Base-by-base conservation (phyloP, 2,888 invertebrate genomes). In the Parascotia fuliginaria region DNA sequence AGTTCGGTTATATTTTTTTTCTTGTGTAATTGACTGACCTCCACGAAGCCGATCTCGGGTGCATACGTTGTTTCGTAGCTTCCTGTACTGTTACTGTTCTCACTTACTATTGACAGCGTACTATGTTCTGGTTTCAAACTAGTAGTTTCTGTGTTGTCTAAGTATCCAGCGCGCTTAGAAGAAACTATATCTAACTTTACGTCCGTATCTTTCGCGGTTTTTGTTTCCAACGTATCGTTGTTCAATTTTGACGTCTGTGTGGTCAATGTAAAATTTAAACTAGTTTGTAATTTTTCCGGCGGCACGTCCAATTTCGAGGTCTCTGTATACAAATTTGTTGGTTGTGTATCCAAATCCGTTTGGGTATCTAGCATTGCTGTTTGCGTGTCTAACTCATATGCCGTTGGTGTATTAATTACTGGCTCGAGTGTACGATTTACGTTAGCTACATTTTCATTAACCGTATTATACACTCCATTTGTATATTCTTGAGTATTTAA, bases 151-250 rank as follows among this genome's bases (percentile, higher is more conserved):
- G 83, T 81, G 38, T 79, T 79, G 59, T 89, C 80, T 57, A 86
- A 61, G 56, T 77, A 89, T 3, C 89, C 89, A 29, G 81, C 89
- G 56, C 88, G 73, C 66, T 75, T 85, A 5, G 87, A 81, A 37
- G 79, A 75, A 11, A 87, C 71, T 9, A 75, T 71, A 12, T 76
- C 81, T 29, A 60, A 41, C 41, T 65, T 69, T 9, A 39, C 24
- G 1, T 24, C 7, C 24, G 7, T 24, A 7, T 24, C 5, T 2
- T 19, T 19, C 3, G 19, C 19, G 2, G 5, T 19, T 19, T 19
- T 19, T 5, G 19, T 19, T 19, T 19, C 19, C n/a, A n/a, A n/a
- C n/a, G n/a, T n/a, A n/a, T n/a, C n/a, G n/a, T n/a, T 19, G 5
- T 19, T 5, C 19, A 19, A 5, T 19, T 19, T 19, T 19, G 19